Evolutionary conservation across 2,797 vertebrate genomes (phyloP), one percentile per base, ranked within the genome.

Genomic region (Lepidocolaptes lacrymiger): DNA sequence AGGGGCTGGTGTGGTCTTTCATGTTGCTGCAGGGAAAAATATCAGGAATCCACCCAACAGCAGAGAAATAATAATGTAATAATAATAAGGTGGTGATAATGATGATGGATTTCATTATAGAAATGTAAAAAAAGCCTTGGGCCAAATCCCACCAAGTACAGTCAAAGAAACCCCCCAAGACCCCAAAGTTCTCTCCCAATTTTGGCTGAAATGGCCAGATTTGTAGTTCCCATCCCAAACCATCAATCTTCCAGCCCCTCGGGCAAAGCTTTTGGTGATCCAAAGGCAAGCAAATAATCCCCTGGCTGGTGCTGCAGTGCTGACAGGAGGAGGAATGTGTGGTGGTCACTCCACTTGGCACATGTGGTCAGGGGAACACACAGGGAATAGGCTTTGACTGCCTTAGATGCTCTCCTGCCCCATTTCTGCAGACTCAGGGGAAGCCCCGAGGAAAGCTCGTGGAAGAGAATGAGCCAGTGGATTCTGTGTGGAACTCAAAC

Each of bases 41-140:
- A 30, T 21, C 58, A 71, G 51, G 91, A 92, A 54, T 32, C 5
- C 43, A 19, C 56, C 32, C 56, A 78, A 78, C 46, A 89, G 48
- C 43, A 88, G 62, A 94, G 46, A 95, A 94, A 66, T 88, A 78
- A 85, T 85, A 89, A 80, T 64, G 30, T 59, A 59, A 17, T 63
- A 59, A 15, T 76, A 89, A 72, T 91, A 76, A 54, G 19, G 37
- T 83, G 41, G 8, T 83, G 55, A 27, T 83, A 51, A 72, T 86
- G 19, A 55, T 83, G 43, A 85, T 78, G 36, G 78, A 93, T 92
- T 85, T 94, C 24, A 63, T 88, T 80, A 74, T 4, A 79, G 48
- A 94, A 86, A 76, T 52, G 28, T 89, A 52, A 83, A 85, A 85
- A 89, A 81, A 30, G 13, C 15, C 48, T 54, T 52, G 44, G 43